These are phyloP conservation scores for Pelecanoides urinatrix DNA, from an alignment of 2,113 vertebrate species.

Conservation along the genomic window DNA sequence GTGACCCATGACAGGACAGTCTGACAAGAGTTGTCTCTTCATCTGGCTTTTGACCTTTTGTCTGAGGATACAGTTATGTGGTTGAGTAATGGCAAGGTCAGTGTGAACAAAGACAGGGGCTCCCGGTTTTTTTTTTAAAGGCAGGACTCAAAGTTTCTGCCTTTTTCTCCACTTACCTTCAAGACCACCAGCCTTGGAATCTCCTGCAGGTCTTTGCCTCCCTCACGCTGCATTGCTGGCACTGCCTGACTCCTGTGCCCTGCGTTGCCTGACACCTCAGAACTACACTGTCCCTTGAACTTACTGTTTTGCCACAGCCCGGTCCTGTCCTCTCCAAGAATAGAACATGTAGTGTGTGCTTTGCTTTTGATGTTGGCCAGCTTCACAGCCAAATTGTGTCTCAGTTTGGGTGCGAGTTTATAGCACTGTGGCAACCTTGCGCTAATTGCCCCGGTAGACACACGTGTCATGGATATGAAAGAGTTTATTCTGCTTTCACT, in stretches of 20 bases:
- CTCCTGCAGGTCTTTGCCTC: not conserved
- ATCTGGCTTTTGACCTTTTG: not conserved
- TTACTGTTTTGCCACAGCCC: not conserved
- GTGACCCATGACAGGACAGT: not conserved
- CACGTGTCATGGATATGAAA: not conserved
- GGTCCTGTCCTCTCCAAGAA: not conserved
- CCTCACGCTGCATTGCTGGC: fast-evolving
- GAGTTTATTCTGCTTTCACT: not conserved
- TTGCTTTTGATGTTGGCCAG: not conserved
- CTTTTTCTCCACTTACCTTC: not conserved
- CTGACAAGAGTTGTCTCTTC: not conserved
- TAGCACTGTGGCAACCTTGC: not conserved
- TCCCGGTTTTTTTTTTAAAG: not conserved
- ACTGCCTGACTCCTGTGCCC: not conserved
- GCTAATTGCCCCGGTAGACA: not conserved
- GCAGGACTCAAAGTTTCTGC: not conserved
- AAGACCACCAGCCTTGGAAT: not conserved
- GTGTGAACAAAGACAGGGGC: not conserved
- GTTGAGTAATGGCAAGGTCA: not conserved
- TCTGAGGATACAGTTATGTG: not conserved
- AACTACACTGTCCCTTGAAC: not conserved
- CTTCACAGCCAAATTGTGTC: not conserved
- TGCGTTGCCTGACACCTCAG: not conserved
- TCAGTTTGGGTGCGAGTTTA: not conserved
- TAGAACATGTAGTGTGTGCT: not conserved